A percentile compares a stretch with the other conserved stretches of the same genome.
Conservation (phyloP, 2,113 vertebrate genomes). For the Pseudorasbora parva region DNA sequence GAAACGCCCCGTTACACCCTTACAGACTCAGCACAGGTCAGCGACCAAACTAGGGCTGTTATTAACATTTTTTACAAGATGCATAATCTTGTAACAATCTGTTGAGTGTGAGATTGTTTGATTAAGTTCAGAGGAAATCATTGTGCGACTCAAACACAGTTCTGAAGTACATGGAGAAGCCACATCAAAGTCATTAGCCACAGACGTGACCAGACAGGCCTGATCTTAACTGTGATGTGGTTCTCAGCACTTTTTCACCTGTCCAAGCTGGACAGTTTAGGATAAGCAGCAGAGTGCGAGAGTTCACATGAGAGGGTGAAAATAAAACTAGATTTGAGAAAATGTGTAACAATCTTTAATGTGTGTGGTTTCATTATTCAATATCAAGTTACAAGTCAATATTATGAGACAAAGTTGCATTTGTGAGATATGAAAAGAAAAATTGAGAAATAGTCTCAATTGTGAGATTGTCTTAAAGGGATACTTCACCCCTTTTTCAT, state of each 20-base stretch:
- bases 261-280: neutral
- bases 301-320: neutral
- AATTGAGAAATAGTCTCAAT: neutral
- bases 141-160: conserved; percentile 45
- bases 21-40: conserved; percentile 67
- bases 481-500: no score
- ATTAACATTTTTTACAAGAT: neutral
- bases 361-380: neutral
- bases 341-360: neutral
- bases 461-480: no score
- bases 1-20: conserved; percentile 68
- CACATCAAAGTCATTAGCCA: conserved; percentile 7
- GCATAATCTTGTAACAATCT: neutral
- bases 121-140: conserved; percentile 6
- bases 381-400: no score
- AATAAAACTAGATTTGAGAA: neutral
- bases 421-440: neutral
- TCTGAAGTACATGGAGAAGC: no score
- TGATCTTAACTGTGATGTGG: conserved; percentile 7
- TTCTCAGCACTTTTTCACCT: neutral
- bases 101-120: conserved; percentile 15
- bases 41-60: conserved; percentile 20
- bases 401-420: neutral
- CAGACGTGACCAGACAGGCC: conserved; percentile 44
- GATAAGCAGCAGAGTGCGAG: neutral